Conservation (phyloP, 2,797 vertebrate species). For the Labroides dimidiatus region DNA sequence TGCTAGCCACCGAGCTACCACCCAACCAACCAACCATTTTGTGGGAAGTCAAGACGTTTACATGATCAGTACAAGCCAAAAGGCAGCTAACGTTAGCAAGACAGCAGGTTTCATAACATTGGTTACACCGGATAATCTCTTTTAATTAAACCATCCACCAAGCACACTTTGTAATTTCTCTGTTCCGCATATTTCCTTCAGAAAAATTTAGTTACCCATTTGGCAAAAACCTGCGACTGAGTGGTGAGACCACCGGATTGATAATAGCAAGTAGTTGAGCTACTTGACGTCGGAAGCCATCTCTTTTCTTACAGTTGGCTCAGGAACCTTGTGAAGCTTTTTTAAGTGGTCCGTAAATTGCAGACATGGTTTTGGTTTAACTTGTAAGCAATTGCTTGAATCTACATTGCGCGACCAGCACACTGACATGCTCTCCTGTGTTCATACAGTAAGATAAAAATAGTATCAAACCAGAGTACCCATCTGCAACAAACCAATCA, state of each 20-base stretch:
- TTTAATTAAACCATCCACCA: conserved; percentile 2
- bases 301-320: not conserved
- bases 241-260: conserved; percentile 11
- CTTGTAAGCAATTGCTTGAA: accelerated
- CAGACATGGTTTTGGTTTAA: not conserved
- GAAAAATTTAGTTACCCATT: not conserved
- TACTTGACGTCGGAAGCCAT: conserved; percentile 17
- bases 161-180: accelerated
- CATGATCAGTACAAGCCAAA: conserved; percentile 56
- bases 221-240: conserved; percentile 3
- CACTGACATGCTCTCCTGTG: not conserved
- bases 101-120: conserved; percentile 8
- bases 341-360: not conserved
- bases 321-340: not conserved
- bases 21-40: conserved; percentile 77
- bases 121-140: not conserved
- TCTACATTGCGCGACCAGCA: not conserved
- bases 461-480: not conserved
- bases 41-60: conserved; percentile 78
- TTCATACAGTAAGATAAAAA: not conserved
- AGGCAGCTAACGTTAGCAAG: conserved; percentile 42
- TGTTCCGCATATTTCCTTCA: not conserved
- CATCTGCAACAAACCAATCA: conserved; percentile 1
- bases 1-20: conserved; percentile 71
- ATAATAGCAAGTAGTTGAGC: conserved; percentile 51